Base-by-base conservation (phyloP, 1,140 invertebrate genomes). In the Drosophila ironensis region DNA sequence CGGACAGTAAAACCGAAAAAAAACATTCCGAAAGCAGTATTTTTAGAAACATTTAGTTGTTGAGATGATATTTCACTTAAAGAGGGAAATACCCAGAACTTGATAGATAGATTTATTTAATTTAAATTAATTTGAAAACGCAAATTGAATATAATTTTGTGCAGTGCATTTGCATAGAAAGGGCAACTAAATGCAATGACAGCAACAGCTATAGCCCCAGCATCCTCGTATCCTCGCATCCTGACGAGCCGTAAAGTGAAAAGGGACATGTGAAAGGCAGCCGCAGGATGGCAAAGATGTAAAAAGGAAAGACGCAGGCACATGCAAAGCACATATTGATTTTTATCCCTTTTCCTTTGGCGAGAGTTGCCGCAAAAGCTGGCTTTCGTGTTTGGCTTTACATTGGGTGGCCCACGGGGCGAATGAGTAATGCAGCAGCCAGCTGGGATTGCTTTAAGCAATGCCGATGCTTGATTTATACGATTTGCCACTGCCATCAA, bases 321-420 rank as follows among this genome's bases (percentile, higher is more conserved):
- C 71, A 69, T 75, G 64, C 66, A 81, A 81, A 80, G 37, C 35
- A 42, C 47, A 33, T 81, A 81, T 81, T 81, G 76, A 81, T 81
- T 81, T 80, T 80, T 44, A 47, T 60, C 51, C 56, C 51, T 24
- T 17, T 20, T 33, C 27, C 25, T 5, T 35, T 63, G 53, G 40
- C 54, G 33, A 53, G 59, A 52, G 54, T 53, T 72, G 63, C 54
- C 53, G 44, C 66, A 56, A 5, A 56, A 56, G 50, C 52, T 47
- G 48, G 40, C 25, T 57, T 60, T 60, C 57, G 46, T 33, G 19
- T 48, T 47, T 42, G 51, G 48, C 35, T 64, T 64, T 25, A 27
- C 28, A 16, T 69, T 63, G 53, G 54, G 51, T 57, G 59, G 27
- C 37, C 68, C 50, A 61, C 73, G 54, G 40, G 71, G 74, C 74